Evolutionary conservation across 1,140 invertebrate genomes (phyloP).

Genomic region (Mycetomoellerius zeteki): DNA sequence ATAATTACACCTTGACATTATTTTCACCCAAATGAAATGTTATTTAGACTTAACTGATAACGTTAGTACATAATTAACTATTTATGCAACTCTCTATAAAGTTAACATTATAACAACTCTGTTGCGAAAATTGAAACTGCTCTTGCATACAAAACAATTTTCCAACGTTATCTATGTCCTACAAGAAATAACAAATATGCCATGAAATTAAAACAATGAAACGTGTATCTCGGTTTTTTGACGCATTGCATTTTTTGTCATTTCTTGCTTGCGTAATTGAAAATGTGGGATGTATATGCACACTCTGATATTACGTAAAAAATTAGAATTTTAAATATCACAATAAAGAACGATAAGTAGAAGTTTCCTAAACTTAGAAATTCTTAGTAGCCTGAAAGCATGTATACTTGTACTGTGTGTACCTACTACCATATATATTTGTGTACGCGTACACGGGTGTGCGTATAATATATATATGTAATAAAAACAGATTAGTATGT

Average conservation of each 20-base stretch:
- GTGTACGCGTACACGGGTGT: neutral
- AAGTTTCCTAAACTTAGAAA: neutral
- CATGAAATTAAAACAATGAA: neutral
- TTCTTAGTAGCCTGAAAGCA: neutral
- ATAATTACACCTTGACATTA: neutral
- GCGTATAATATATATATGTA: neutral
- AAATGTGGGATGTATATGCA: neutral
- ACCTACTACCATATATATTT: neutral
- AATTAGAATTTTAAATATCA: slow-evolving; percentile 30
- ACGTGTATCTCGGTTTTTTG: neutral
- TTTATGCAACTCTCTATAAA: neutral
- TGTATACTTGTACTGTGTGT: too few relatives aligned
- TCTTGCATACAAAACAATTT: neutral
- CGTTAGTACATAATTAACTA: neutral
- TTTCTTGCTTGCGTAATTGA: slow-evolving; percentile 3
- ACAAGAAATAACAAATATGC: neutral
- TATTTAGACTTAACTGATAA: neutral
- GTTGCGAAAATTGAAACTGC: neutral
- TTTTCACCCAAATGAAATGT: too few relatives aligned
- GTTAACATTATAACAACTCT: neutral
- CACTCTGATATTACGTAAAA: neutral
- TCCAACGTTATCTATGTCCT: slow-evolving; percentile 18
- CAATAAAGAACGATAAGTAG: neutral
- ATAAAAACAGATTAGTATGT: neutral
- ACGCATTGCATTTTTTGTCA: neutral